A percentile compares a stretch with the other conserved stretches of the same genome.
Conservation (phyloP, 92 coral and sea anemone species). For the Diadumene lineata region DNA sequence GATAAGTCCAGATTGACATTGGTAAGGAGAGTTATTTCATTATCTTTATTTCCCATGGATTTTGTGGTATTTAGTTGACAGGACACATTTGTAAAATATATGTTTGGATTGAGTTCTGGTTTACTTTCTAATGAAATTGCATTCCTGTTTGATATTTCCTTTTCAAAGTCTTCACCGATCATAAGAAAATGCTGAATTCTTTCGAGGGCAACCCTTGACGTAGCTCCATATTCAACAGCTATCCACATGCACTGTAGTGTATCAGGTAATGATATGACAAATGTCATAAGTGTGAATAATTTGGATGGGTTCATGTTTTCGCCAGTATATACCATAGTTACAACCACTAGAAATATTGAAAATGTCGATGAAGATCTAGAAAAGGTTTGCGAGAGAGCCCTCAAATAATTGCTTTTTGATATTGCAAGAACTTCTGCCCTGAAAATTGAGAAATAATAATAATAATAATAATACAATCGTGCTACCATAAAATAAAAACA, state of each 20-base stretch:
- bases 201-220: neutral
- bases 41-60: neutral
- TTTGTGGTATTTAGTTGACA: neutral
- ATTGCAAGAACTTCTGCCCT: neutral
- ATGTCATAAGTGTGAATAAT: slow-evolving; percentile 6
- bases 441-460: neutral
- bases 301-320: neutral
- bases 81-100: neutral
- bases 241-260: neutral
- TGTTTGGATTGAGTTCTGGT: neutral
- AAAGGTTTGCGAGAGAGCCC: neutral
- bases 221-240: neutral
- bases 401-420: neutral
- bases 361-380: neutral
- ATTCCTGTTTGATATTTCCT: too few species aligned
- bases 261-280: neutral
- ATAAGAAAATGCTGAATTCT: slow-evolving; percentile 3
- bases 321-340: neutral
- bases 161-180: neutral
- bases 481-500: too few species aligned
- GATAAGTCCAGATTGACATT: neutral
- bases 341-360: neutral
- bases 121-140: neutral
- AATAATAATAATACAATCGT: too few species aligned
- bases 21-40: neutral